Evolutionary conservation across 2,797 vertebrate genomes (phyloP), one percentile per base, ranked within the genome.

Genomic region (Pangasius djambal): DNA sequence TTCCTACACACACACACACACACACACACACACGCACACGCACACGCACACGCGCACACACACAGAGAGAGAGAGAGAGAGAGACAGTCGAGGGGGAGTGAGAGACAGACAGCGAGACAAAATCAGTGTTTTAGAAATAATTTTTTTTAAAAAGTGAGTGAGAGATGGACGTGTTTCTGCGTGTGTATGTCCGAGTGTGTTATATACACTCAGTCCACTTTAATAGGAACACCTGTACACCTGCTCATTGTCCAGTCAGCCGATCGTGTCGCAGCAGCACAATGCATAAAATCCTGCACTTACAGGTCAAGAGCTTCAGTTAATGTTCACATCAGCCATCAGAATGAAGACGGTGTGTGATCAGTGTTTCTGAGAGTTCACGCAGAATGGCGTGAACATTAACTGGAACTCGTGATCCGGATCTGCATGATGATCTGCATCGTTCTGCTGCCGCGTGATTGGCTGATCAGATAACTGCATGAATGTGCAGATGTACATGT

Each of bases 1-100:
- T 99, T 99, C 93, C 98, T 99, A 89, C 57, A 89, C 40, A 82
- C 55, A 61, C 34, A 37, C 28, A 78, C 75, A 78, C 75, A 74
- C 37, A 72, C 34, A 72, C 69, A 22, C 34, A 72, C 34, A 72
- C 34, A 72, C 65, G 1, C 4, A 70, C 40, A 82, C 55, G 40
- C 34, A 37, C 28, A 78, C 75, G 52, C 75, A 74, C 37, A 72
- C 34, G 40, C 69, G 9, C 34, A 72, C 34, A 72, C 34, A 72
- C 65, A 5, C 4, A 70, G n/a, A n/a, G n/a, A n/a, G n/a, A n/a
- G n/a, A n/a, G n/a, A 69, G 65, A 34, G 7, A 3, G 63, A 28
- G 1, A 65, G 25, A 65, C 61, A 57, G 57, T 20, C 57, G 18
- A 59, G 6, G 34, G 6, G 20, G 37, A 10, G 22, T 6, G 40